phyloP scores from a whole-genome alignment of 2,888 invertebrate genomes.

The Brachyopa scutellaris region DNA sequence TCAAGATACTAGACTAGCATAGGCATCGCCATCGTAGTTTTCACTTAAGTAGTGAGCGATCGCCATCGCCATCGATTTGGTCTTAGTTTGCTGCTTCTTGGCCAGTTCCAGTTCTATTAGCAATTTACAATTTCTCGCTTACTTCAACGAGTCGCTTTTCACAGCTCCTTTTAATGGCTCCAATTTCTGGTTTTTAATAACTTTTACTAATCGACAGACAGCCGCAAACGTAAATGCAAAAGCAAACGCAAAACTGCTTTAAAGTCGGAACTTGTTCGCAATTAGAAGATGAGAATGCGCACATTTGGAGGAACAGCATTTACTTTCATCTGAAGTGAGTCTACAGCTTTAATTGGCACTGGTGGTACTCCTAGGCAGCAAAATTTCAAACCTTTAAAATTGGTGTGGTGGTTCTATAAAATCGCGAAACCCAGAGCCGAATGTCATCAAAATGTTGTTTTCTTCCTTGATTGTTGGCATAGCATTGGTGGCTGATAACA shows the following conservation, averaged over 20 bases:
- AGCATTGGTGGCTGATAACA: background rate
- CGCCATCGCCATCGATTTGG: conserved; percentile 27
- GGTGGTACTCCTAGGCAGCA: too few species aligned
- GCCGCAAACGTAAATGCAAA: too few species aligned
- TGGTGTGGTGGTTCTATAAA: too few species aligned
- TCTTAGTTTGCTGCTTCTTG: conserved; percentile 24
- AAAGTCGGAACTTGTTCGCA: conserved; percentile 29
- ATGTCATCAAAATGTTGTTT: too few species aligned
- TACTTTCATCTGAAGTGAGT: conserved; percentile 55
- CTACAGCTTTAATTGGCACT: conserved; percentile 29
- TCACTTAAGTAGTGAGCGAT: too few species aligned
- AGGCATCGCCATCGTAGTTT: conserved; percentile 6
- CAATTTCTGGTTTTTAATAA: conserved; percentile 40
- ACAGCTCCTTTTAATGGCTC: conserved; percentile 35
- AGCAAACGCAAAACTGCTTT: conserved; percentile 11
- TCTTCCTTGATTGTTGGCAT: background rate
- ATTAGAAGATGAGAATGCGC: conserved; percentile 18
- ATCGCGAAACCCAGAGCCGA: too few species aligned
- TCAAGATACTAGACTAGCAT: conserved; percentile 34
- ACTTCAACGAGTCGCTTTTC: conserved; percentile 38
- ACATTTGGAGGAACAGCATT: conserved; percentile 43
- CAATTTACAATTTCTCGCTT: conserved; percentile 29
- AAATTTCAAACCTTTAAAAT: too few species aligned
- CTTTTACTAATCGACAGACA: conserved; percentile 59
- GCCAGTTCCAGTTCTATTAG: conserved; percentile 46